Evolutionary conservation across 37 sponge, comb jelly and placozoan species (phyloP).

Genomic region (Tethya wilhelma): DNA sequence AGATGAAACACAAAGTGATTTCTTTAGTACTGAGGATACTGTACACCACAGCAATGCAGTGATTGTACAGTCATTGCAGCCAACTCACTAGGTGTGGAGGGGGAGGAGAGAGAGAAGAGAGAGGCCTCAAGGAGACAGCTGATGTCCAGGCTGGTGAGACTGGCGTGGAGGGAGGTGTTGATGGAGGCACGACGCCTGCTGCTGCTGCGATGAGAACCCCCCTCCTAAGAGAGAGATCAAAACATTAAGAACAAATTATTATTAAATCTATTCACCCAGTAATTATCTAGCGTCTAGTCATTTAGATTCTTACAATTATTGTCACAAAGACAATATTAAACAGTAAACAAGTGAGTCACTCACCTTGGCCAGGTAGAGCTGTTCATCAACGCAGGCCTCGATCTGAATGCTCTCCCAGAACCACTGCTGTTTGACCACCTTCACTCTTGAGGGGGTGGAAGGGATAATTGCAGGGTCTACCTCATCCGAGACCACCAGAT

Average conservation of each 20-base stretch:
- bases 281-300: not conserved
- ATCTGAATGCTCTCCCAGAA: conserved; percentile 98
- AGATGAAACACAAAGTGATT: not conserved
- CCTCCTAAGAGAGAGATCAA: not conserved
- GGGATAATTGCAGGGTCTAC: conserved; percentile 57
- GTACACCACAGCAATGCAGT: not conserved
- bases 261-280: not conserved
- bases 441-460: conserved; percentile 44
- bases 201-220: not conserved
- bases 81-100: conserved; percentile 16
- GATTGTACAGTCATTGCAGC: not conserved
- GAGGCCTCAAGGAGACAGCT: conserved; percentile 72
- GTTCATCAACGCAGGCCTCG: conserved; percentile 92
- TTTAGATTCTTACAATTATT: not conserved
- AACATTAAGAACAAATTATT: not conserved
- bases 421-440: conserved; percentile 93
- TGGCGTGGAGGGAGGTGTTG: conserved; percentile 16
- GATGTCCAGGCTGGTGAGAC: conserved; percentile 47
- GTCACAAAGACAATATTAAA: too few relatives aligned
- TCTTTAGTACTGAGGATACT: not conserved
- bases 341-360: not conserved
- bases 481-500: conserved; percentile 65
- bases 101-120: conserved; percentile 70
- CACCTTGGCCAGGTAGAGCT: conserved; percentile 81
- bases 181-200: not conserved